Evolutionary conservation across 1,140 invertebrate genomes (phyloP).

Genomic region (Parapsyche elsis): DNA sequence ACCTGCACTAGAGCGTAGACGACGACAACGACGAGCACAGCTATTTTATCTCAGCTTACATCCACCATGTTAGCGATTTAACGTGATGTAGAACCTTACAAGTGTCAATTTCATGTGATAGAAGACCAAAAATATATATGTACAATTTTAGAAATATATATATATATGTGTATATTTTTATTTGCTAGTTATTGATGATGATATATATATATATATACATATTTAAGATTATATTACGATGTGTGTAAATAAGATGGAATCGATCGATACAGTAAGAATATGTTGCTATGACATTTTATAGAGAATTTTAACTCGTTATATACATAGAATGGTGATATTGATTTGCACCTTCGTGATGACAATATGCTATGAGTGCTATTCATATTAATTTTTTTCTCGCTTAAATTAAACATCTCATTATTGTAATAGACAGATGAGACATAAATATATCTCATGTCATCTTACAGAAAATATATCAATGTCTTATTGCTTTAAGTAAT

Average conservation of each 20-base stretch:
- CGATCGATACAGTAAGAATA: neutral
- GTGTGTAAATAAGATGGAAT: too few species aligned
- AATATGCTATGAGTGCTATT: neutral
- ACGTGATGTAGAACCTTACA: slow-evolving; percentile 56
- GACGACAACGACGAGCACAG: neutral
- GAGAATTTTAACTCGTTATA: slow-evolving; percentile 5
- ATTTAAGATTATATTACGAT: too few species aligned
- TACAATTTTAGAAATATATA: slow-evolving; percentile 1
- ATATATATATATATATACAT: too few species aligned
- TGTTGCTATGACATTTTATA: slow-evolving; percentile 7
- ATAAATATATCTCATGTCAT: too few species aligned
- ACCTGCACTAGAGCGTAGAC: neutral
- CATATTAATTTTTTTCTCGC: neutral
- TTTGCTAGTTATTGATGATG: slow-evolving; percentile 5
- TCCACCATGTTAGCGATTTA: slow-evolving; percentile 46
- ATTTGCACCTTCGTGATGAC: slow-evolving; percentile 20
- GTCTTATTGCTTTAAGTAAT: too few species aligned
- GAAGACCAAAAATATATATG: slow-evolving; percentile 51
- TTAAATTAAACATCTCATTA: too few species aligned
- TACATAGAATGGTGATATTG: neutral
- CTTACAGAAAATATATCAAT: too few species aligned
- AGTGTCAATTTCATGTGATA: slow-evolving; percentile 56
- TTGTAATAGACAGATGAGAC: too few species aligned
- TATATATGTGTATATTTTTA: neutral
- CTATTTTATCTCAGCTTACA: neutral